A percentile compares a stretch with the other conserved stretches of the same genome.
Evolutionary conservation across 1,140 invertebrate species (phyloP).

Genomic region (Papilio glaucus): DNA sequence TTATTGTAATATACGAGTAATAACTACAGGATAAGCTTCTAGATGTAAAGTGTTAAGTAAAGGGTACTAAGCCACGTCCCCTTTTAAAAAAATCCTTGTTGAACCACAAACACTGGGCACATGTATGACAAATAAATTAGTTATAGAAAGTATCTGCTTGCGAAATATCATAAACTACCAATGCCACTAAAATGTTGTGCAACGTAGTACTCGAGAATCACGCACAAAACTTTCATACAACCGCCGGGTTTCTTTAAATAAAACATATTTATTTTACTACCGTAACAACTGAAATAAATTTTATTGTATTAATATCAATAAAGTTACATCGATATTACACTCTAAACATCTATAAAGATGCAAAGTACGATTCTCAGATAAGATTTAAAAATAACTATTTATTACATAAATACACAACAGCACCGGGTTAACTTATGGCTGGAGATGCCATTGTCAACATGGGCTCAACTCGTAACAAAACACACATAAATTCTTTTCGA

Average conservation of each 20-base stretch:
- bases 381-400: conserved; percentile 28
- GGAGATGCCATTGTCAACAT: conserved; percentile 26
- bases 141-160: no score
- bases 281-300: conserved; percentile 5
- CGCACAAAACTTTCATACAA: not conserved
- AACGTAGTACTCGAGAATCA: not conserved
- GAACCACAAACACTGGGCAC: no score
- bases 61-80: no score
- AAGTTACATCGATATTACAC: conserved; percentile 14
- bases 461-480: conserved; percentile 18
- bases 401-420: conserved; percentile 23
- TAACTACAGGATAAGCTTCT: no score
- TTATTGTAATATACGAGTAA: no score
- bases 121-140: no score
- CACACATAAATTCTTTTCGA: conserved; percentile 17
- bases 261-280: conserved; percentile 4
- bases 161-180: no score
- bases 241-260: conserved; percentile 1
- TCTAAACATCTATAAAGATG: conserved; percentile 26
- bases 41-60: no score
- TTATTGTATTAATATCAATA: conserved; percentile 24
- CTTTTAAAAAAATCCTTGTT: no score
- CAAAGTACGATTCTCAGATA: conserved; percentile 10
- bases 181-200: not conserved
- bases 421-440: conserved; percentile 15